Percentiles rank a stretch among this genome's conserved stretches.
Conservation (phyloP, 2,888 invertebrate species). For the Pilophorus perplexus region DNA sequence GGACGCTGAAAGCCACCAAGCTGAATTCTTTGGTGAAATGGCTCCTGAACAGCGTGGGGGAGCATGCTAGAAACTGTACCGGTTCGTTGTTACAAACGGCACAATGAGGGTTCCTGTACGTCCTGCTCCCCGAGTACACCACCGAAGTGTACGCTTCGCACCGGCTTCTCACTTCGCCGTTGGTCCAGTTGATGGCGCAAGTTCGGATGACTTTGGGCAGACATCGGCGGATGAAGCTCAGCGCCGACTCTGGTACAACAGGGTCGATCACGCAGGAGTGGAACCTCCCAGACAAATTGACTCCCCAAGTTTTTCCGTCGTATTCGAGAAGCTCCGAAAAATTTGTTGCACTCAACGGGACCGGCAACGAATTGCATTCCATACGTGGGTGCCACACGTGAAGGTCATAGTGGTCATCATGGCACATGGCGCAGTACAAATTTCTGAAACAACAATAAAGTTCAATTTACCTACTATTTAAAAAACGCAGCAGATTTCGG, state of each 20-base stretch:
- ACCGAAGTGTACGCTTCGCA: conserved; percentile 55
- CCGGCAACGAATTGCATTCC: conserved; percentile 51
- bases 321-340: conserved; percentile 45
- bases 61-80: conserved; percentile 50
- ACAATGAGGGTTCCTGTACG: conserved; percentile 55
- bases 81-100: conserved; percentile 54
- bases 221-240: conserved; percentile 53
- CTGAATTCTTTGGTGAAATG: conserved; percentile 52
- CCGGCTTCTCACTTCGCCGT: conserved; percentile 51
- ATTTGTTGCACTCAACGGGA: conserved; percentile 42
- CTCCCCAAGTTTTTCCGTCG: conserved; percentile 51
- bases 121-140: conserved; percentile 52
- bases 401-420: conserved; percentile 51
- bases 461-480: no score
- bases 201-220: conserved; percentile 51
- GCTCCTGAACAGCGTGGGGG: conserved; percentile 47
- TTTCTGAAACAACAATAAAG: no score
- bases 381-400: conserved; percentile 53
- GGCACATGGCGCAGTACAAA: conserved; percentile 54
- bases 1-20: conserved; percentile 53
- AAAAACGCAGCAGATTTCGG: no score
- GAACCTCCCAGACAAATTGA: conserved; percentile 50
- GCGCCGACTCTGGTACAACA: conserved; percentile 51
- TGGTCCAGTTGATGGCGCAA: conserved; percentile 53
- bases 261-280: conserved; percentile 53